Evolutionary conservation across 2,888 invertebrate species (phyloP).

Genomic region (Chloroclysta siterata): DNA sequence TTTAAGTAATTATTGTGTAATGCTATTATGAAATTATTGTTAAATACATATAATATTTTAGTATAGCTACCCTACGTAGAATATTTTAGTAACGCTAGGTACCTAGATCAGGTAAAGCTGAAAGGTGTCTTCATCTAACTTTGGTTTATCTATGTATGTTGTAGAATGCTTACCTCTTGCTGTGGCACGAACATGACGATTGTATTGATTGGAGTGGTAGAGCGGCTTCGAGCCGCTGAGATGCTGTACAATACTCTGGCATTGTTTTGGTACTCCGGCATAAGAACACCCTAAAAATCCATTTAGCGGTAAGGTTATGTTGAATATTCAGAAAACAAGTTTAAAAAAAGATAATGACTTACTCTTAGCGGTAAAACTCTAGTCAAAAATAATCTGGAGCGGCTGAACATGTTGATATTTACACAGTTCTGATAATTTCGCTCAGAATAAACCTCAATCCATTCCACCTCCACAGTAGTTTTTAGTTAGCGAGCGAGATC

Average conservation of each 20-base stretch:
- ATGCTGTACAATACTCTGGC: constrained; percentile 67
- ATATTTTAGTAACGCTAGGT: too few species aligned
- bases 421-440: constrained; percentile 30
- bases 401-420: constrained; percentile 72
- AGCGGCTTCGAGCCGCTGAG: constrained; percentile 68
- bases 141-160: neutral
- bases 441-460: constrained; percentile 43
- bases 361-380: constrained; percentile 59
- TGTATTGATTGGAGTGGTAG: constrained; percentile 94
- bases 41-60: too few species aligned
- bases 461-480: constrained; percentile 43
- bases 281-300: constrained; percentile 69
- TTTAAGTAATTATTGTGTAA: neutral
- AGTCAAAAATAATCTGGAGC: constrained; percentile 70
- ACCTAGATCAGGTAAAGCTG: too few species aligned
- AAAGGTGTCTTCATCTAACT: too few species aligned
- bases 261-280: constrained; percentile 73
- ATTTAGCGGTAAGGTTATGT: constrained; percentile 50
- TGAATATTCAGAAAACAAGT: constrained; percentile 14
- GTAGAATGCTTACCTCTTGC: constrained; percentile 89
- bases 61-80: too few species aligned
- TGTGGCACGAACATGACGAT: constrained; percentile 99
- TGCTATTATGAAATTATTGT: neutral
- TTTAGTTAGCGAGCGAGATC: too few species aligned
- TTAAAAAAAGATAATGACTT: neutral